Percentiles rank a stretch among this genome's conserved stretches.
phyloP scores from a whole-genome alignment of 2,113 vertebrate genomes.

The Heliornis fulica region DNA sequence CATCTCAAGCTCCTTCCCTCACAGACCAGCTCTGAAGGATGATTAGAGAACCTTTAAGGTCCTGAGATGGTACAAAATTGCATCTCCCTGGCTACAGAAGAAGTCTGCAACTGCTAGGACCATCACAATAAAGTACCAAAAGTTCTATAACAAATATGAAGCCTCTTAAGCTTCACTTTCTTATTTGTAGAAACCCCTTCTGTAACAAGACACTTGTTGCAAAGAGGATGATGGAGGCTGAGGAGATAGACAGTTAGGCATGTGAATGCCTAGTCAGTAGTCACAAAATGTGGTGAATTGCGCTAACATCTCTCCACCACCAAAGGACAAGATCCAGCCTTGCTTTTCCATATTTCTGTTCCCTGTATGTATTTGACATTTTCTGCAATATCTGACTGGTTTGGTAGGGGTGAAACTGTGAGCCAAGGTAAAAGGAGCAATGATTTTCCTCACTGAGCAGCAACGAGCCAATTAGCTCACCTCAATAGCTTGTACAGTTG shows the following conservation, averaged over 20 bases:
- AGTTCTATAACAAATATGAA: not conserved
- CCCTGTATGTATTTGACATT: not conserved
- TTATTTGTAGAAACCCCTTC: not conserved
- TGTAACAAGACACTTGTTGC: not conserved
- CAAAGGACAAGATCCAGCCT: not conserved
- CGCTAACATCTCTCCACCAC: not conserved
- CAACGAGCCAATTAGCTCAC: not conserved
- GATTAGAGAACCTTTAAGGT: not conserved
- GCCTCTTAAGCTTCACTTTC: not conserved
- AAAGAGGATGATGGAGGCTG: not conserved
- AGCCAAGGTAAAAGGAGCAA: not conserved
- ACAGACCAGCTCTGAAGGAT: not conserved
- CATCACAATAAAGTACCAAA: not conserved
- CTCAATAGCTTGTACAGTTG: not conserved
- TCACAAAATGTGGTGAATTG: not conserved
- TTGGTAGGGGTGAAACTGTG: not conserved
- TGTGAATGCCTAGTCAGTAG: not conserved
- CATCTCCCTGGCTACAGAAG: not conserved
- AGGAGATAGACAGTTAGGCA: not conserved
- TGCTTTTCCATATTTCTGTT: not conserved
- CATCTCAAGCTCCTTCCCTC: not conserved
- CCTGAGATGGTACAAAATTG: not conserved
- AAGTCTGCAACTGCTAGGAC: not conserved
- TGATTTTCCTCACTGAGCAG: not conserved
- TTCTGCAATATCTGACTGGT: not conserved